Evolutionary conservation across 2,888 invertebrate species (phyloP).

Genomic region (Keiferia lycopersicella): DNA sequence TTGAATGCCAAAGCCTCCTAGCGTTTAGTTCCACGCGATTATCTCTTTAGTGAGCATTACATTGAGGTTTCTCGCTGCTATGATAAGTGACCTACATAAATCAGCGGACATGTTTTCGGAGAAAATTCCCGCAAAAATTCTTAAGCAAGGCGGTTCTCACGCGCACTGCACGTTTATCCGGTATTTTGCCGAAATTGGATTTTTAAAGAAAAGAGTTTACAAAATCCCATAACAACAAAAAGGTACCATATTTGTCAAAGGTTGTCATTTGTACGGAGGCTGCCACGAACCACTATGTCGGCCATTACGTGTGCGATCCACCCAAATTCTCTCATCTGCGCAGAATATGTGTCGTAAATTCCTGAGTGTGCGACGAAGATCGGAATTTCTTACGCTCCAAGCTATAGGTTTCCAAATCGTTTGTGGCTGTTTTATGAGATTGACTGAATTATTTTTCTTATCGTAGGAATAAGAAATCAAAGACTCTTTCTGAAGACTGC

Average conservation of each 20-base stretch:
- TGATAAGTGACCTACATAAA: conserved; percentile 3
- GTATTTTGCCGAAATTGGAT: too few species aligned
- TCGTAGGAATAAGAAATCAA: neutral
- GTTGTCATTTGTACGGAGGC: too few species aligned
- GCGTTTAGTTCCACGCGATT: conserved; percentile 3
- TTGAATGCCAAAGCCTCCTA: neutral
- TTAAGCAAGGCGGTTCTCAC: too few species aligned
- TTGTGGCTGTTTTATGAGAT: neutral
- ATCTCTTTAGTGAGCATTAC: neutral
- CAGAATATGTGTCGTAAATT: conserved; percentile 2
- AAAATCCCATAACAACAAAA: too few species aligned
- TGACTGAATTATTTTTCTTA: neutral
- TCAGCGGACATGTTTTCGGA: neutral
- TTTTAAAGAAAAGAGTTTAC: too few species aligned
- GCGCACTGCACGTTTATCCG: too few species aligned
- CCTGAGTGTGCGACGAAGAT: neutral
- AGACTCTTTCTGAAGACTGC: too few species aligned
- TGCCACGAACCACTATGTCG: too few species aligned
- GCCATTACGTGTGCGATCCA: too few species aligned
- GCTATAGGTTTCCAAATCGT: neutral
- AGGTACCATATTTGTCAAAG: too few species aligned
- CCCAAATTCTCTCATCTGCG: neutral
- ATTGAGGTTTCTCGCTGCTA: neutral
- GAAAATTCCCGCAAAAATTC: neutral
- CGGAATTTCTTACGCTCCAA: conserved; percentile 7